Evolutionary conservation across 2,888 invertebrate species (phyloP), one percentile per base, ranked within the genome.

Genomic region (Anticlea derivata): DNA sequence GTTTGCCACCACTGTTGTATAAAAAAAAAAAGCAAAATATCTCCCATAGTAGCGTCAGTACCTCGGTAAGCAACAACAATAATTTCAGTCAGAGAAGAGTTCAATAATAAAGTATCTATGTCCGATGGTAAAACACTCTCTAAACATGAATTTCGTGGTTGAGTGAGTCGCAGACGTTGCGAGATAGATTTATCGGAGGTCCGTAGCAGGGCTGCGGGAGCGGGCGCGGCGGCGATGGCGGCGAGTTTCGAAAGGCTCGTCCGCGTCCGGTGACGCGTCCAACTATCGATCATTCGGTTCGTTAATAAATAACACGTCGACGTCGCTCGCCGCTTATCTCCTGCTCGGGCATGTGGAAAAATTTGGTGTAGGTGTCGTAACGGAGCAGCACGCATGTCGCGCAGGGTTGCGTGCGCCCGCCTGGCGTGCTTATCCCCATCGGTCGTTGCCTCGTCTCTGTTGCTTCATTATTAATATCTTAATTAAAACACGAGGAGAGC

Each of bases 261-360:
- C 78, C 79, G 78, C 83, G 88, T 86, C 87, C 88, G 88, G 86
- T 82, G 86, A 86, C 87, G 87, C 87, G 87, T 83, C 85, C 86
- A 83, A 81, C 90, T 87, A 90, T 90, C 90, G 88, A 90, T 90
- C 90, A 90, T 89, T 90, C 89, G 87, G 87, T 90, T 90, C 90
- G 90, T 89, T 90, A 88, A 90, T 90, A 89, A 89, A 90, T 88
- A 88, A 88, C 87, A 89, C 86, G 88, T 86, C 77, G 86, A 82
- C 85, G 83, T 88, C 84, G 83, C 71, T 78, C 77, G 80, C 80
- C 75, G 86, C 87, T 89, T 88, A 89, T 89, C 90, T 88, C 80
- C 80, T 87, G 88, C 79, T 80, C 87, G 86, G 83, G 84, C 90
- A 89, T 88, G 90, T 88, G 88, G 88, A 89, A 90, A 86, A 86